Evolutionary conservation across 2,113 vertebrate species (phyloP).

Genomic region (Oryzias melastigma): DNA sequence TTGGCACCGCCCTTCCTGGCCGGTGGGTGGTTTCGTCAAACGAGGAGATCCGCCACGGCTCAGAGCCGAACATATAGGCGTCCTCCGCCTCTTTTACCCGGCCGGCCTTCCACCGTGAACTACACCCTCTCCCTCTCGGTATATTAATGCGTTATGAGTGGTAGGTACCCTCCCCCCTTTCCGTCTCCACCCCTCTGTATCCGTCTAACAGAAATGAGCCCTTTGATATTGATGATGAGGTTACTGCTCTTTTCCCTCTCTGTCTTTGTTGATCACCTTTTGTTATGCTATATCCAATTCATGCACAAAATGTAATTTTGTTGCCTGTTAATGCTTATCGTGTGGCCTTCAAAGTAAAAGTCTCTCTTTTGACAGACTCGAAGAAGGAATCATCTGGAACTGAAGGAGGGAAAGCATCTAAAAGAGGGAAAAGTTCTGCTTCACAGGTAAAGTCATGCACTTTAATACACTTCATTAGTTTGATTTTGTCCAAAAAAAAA

Average conservation of each 20-base stretch:
- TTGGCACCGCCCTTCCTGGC: slow-evolving; percentile 85
- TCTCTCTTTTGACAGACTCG: slow-evolving; percentile 84
- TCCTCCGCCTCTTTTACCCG: slow-evolving; percentile 82
- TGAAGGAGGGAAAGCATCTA: slow-evolving; percentile 95
- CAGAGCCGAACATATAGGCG: slow-evolving; percentile 90
- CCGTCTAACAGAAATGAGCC: slow-evolving; percentile 72
- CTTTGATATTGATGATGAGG: slow-evolving; percentile 72
- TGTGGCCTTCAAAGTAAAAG: slow-evolving; percentile 6
- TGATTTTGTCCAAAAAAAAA: slow-evolving; percentile 31
- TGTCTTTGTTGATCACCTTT: slow-evolving; percentile 54
- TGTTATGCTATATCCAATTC: slow-evolving; percentile 74
- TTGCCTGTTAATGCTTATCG: slow-evolving; percentile 7
- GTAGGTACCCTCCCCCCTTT: slow-evolving; percentile 89
- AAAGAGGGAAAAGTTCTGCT: slow-evolving; percentile 94
- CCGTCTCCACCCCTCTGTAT: slow-evolving; percentile 80
- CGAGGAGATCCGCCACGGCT: slow-evolving; percentile 91
- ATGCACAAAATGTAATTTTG: slow-evolving; percentile 72
- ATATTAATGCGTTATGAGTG: slow-evolving; percentile 99
- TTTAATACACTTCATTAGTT: slow-evolving; percentile 50
- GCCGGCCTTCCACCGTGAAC: slow-evolving; percentile 90
- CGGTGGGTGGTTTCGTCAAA: slow-evolving; percentile 86
- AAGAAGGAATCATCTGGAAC: slow-evolving; percentile 96
- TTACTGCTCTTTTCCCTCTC: slow-evolving; percentile 53
- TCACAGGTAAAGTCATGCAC: slow-evolving; percentile 83
- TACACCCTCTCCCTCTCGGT: slow-evolving; percentile 83